Evolutionary conservation across 2,888 invertebrate genomes (phyloP), one percentile per base, ranked within the genome.

Genomic region (Asteroscopus sphinx): DNA sequence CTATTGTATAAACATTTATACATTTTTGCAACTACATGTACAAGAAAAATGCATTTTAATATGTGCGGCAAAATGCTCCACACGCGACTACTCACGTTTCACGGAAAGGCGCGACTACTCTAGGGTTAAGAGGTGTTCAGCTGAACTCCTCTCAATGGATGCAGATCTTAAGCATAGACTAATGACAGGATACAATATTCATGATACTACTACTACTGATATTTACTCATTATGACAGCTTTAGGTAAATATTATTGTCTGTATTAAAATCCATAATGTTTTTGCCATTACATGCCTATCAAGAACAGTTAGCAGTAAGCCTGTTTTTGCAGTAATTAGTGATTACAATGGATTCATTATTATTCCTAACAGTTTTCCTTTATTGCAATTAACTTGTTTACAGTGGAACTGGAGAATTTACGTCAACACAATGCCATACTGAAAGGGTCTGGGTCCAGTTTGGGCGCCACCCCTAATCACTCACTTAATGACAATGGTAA

Each of bases 341-440:
- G 11, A 48, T 61, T 54, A 64, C 57, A 53, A 46, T 63, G 49
- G 17, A 28, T 51, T 41, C 33, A 39, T 51, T 58, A 58, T 36
- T 67, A 62, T 72, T 53, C 39, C 49, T 55, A 40, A 6, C 41
- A 37, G 15, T 54, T 73, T 76, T 59, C 58, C 46, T 68, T 44
- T 58, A 68, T 16, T 61, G 55, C 39, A 26, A 56, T 52, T 9
- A 58, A 53, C 53, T 47, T 76, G 68, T 73, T 91, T 89, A 40
- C 88, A 94, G 96, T 93, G 82, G 96, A 96, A 88, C 88, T 96
- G 81, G 95, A 95, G 80, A 94, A 92, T 82, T 87, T 95, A 82
- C 94, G 95, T 85, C 95, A 95, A 80, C 93, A 94, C 76, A 93
- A 95, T 77, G 90, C 91, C 73, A 92, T 93, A 77, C 93, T 95